These are phyloP conservation scores for Sebastes fasciatus DNA, from an alignment of 2,113 vertebrate species.

Conservation along the genomic window DNA sequence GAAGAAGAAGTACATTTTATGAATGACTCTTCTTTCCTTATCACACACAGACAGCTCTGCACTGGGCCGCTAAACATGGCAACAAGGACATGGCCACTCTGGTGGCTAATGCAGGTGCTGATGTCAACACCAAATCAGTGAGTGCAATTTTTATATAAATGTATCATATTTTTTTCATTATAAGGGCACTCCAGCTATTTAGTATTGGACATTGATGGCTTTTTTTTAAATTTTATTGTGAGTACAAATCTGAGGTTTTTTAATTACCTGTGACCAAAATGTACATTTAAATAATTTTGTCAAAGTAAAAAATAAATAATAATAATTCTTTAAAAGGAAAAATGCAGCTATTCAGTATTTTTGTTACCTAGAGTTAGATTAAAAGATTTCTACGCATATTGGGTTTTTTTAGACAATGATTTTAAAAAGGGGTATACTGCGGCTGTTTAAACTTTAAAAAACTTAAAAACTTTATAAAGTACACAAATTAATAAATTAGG, in stretches of 20 bases:
- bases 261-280: background rate
- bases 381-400: background rate
- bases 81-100: constrained; percentile 83
- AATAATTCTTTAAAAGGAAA: background rate
- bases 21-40: constrained; percentile 9
- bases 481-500: background rate
- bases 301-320: no score
- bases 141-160: constrained; percentile 44
- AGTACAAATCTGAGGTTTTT: background rate
- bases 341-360: background rate
- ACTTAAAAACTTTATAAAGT: background rate
- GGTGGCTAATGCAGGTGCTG: constrained; percentile 81
- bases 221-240: background rate
- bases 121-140: constrained; percentile 86
- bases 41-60: constrained; percentile 83
- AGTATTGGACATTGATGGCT: background rate
- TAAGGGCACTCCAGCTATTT: background rate
- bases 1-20: background rate
- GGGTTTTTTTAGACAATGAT: background rate
- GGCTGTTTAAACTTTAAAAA: background rate
- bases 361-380: no score
- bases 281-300: background rate
- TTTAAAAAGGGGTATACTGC: background rate
- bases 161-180: background rate
- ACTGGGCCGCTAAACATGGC: constrained; percentile 89